phyloP scores from a whole-genome alignment of 2,797 vertebrate genomes.

The Podarcis siculus region DNA sequence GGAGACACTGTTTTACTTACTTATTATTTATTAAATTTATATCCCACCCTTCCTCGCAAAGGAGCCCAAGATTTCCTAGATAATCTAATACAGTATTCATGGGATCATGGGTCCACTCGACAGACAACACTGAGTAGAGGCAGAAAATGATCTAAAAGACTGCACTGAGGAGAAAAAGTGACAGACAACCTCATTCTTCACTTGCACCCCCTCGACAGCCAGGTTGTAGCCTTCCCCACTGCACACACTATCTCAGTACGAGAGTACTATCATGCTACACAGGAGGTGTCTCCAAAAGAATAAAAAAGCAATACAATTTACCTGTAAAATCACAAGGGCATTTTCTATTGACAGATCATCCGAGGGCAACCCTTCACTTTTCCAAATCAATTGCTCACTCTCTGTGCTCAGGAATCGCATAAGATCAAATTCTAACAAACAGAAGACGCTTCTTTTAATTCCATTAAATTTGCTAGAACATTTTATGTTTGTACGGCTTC shows the following conservation, averaged over 20 bases:
- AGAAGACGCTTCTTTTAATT: constrained; percentile 23
- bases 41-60: no score
- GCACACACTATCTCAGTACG: background rate
- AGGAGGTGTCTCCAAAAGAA: constrained; percentile 41
- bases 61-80: background rate
- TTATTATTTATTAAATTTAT: no score
- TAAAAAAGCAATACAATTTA: constrained; percentile 67
- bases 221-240: background rate
- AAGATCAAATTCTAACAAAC: constrained; percentile 88
- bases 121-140: background rate
- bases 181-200: background rate
- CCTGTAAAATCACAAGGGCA: constrained; percentile 96
- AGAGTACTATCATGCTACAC: constrained; percentile 10
- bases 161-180: background rate
- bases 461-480: background rate
- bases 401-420: constrained; percentile 93
- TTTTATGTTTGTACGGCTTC: constrained; percentile 4
- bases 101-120: background rate
- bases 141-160: background rate
- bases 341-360: constrained; percentile 99
- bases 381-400: constrained; percentile 97
- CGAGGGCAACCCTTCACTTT: constrained; percentile 95
- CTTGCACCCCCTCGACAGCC: background rate
- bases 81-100: background rate
- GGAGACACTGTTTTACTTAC: background rate